Evolutionary conservation across 2,797 vertebrate genomes (phyloP).

Genomic region (Eurystomus glaucurus): DNA sequence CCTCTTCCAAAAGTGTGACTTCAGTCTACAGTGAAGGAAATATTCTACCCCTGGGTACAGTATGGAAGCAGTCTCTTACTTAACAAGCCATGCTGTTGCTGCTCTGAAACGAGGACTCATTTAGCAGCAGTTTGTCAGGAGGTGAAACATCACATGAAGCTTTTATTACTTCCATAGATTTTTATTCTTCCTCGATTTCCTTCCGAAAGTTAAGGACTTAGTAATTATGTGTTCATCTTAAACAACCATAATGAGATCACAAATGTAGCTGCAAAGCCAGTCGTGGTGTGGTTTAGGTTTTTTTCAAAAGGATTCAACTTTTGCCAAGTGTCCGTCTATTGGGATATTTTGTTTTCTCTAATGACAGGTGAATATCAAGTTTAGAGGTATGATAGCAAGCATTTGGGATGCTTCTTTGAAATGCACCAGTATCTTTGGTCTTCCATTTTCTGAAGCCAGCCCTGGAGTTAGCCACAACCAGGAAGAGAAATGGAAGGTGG

Average conservation of each 20-base stretch:
- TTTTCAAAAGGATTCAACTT: not conserved
- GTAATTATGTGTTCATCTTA: not conserved
- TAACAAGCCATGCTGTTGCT: not conserved
- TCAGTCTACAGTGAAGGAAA: not conserved
- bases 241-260: not conserved
- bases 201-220: not conserved
- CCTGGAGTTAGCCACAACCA: not conserved
- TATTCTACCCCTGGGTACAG: not conserved
- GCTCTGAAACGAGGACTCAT: not conserved
- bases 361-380: not conserved
- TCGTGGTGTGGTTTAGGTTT: not conserved
- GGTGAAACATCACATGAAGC: not conserved
- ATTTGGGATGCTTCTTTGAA: not conserved
- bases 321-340: not conserved
- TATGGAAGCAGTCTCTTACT: not conserved
- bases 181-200: conserved; percentile 51
- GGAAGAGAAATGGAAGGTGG: not conserved
- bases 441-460: not conserved
- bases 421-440: not conserved
- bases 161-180: conserved; percentile 52
- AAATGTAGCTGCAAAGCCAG: not conserved
- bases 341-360: not conserved
- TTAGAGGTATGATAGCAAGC: not conserved
- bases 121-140: not conserved
- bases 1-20: not conserved